These are phyloP conservation scores for Apamea sordens DNA, from an alignment of 2,888 invertebrate species.

Conservation along the genomic window DNA sequence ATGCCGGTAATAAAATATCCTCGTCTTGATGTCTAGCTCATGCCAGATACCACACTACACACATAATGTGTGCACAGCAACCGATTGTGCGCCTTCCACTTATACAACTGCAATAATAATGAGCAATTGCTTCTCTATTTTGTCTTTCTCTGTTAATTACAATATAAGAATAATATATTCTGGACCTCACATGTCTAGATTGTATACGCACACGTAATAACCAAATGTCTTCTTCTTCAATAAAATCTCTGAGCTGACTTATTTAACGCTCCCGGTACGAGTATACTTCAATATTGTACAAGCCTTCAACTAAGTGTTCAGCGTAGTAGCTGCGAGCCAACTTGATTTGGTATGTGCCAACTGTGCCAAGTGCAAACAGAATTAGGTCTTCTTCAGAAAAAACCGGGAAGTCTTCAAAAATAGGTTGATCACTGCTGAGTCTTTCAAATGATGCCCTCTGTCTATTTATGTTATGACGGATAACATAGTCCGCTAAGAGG, in stretches of 20 bases:
- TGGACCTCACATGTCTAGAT: neutral
- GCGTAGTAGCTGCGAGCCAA: neutral
- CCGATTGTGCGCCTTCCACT: too few relatives aligned
- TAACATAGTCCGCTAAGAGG: too few relatives aligned
- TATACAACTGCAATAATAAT: neutral
- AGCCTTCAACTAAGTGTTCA: neutral
- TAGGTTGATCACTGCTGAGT: too few relatives aligned
- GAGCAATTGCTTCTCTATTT: neutral
- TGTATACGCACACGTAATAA: neutral
- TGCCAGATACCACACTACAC: too few relatives aligned
- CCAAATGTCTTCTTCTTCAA: neutral
- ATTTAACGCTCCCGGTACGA: neutral
- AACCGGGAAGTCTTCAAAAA: neutral
- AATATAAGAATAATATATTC: constrained; percentile 1
- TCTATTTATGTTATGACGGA: too few relatives aligned
- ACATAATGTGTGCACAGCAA: too few relatives aligned
- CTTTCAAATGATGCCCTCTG: too few relatives aligned
- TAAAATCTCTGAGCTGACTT: neutral
- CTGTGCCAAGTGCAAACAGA: neutral
- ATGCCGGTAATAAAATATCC: too few relatives aligned
- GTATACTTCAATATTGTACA: neutral
- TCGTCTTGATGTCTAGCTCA: too few relatives aligned
- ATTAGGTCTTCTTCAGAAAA: neutral
- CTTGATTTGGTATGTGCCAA: neutral
- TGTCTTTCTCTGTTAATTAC: neutral